Base-by-base conservation (phyloP, 2,888 invertebrate species). In the Agrotis segetum region DNA sequence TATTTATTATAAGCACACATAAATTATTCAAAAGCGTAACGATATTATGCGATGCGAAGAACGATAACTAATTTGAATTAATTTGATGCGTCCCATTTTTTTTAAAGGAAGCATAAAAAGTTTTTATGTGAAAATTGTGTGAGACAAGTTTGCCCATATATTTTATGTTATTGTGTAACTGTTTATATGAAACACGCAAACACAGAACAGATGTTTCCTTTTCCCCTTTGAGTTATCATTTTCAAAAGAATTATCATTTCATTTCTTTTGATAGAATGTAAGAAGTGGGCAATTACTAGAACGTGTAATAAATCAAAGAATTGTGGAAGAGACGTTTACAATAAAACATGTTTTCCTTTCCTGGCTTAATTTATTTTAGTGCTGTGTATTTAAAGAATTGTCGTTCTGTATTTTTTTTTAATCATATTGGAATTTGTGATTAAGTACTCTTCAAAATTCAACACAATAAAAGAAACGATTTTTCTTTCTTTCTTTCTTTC, bases 51-150 rank as follows among this genome's bases (percentile, higher is more conserved):
- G 93, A 93, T 93, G 91, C 87, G 88, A 89, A 88, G 87, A 88
- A 84, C 81, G 93, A 93, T 92, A 91, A 88, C 91, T 93, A 92
- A 93, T 94, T 95, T 93, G 91, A 93, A 95, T 94, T 92, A 91
- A 93, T 92, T 92, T 88, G 87, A 92, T 89, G 88, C 88, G 90
- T 88, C 83, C 90, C 84, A 89, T 90, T 90, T 91, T 83, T 91
- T 89, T 87, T 77, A 76, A 89, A 91, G 91, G 91, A 92, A 91
- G 86, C 85, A 90, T 91, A 90, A 92, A 85, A 91, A 91, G 81
- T 87, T 89, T 90, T 90, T 89, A 88, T 89, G 86, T 87, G 87
- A 85, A 89, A 87, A 83, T 83, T 84, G 79, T 80, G 84, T 87
- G 87, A 83, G 85, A 88, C 87, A 89, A 89, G 84, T 88, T 88